Base-by-base conservation (phyloP, 1,140 invertebrate species). In the Heliconius melpomene region DNA sequence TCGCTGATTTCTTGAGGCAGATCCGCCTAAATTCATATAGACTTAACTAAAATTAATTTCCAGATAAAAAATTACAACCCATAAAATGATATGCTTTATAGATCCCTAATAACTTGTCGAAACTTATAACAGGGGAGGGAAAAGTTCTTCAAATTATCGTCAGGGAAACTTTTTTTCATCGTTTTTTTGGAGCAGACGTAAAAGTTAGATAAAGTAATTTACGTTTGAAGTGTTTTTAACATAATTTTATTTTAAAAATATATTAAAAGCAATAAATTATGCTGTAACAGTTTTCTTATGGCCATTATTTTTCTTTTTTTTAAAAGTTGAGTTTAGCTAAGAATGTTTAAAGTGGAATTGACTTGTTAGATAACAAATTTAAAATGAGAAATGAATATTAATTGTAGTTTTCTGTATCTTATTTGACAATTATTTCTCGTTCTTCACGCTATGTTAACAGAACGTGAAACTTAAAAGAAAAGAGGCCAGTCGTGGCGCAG, bases 171-270 rank as follows among this genome's bases (percentile, higher is more conserved):
- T 57, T 57, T 57, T 57, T 57, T 57, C 50, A 57, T 1, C 54
- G n/a, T 57, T 57, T 57, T 57, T 54, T 57, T 8, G 54, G n/a
- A 23, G 54, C 54, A 23, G n/a, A 57, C 54, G 54, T 23, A 57
- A 57, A 57, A 57, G 54, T 57, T 57, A 57, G 54, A 57, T 66
- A 66, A 66, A 66, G 23, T 66, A 11, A 9, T 66, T 66, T 66
- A 66, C 60, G 60, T 66, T 66, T 16, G 9, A 66, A 66, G 60
- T 66, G 23, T 66, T 29, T 52, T 66, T 13, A 29, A 66, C 3
- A 66, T 66, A 66, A 66, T 66, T 66, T 66, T 66, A 66, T 66
- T 66, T 66, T 26, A 66, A 66, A 66, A 66, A 66, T 57, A 66
- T 66, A 29, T 66, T 66, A 20, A 57, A 57, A 57, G 54, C 54